phyloP scores from a whole-genome alignment of 1,140 invertebrate genomes.

The Scaptomyza hsui region DNA sequence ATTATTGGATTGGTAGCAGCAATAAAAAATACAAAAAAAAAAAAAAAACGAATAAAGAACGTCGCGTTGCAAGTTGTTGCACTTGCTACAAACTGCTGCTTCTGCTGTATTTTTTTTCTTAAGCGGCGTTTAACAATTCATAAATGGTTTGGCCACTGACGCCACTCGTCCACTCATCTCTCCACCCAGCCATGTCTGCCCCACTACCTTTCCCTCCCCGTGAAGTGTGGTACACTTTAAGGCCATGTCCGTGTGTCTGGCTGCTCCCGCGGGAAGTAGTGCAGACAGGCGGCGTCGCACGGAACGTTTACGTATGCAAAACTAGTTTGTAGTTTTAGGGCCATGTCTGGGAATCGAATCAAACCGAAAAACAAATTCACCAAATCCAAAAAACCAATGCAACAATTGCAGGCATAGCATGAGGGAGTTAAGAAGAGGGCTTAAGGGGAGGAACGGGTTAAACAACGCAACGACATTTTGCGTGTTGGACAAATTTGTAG shows the following conservation, averaged over 20 bases:
- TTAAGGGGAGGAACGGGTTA: conserved; percentile 10
- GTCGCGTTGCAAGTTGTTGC: conserved; percentile 51
- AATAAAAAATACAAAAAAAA: conserved; percentile 36
- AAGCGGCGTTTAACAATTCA: conserved; percentile 76
- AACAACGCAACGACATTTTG: conserved; percentile 75
- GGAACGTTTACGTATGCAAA: conserved; percentile 75
- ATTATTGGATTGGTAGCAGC: conserved; percentile 78
- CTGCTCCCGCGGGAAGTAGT: conserved; percentile 69
- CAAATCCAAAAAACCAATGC: conserved; percentile 65
- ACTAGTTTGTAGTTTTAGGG: conserved; percentile 78
- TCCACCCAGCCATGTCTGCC: conserved; percentile 35
- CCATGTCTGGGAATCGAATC: conserved; percentile 78
- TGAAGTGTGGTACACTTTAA: conserved; percentile 42
- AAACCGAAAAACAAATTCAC: conserved; percentile 45
- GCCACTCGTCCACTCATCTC: conserved; percentile 73
- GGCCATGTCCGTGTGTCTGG: conserved; percentile 16
- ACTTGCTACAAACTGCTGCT: conserved; percentile 31
- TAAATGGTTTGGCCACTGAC: conserved; percentile 72
- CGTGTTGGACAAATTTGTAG: conserved; percentile 81
- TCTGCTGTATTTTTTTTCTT: conserved; percentile 22
- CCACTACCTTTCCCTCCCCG: conserved; percentile 10
- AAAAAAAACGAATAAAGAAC: conserved; percentile 81
- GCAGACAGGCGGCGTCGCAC: conserved; percentile 56
- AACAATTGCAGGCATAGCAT: conserved; percentile 56
- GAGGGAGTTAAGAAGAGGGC: no score